These are phyloP conservation scores for Sphaerophoria rueppellii DNA, from an alignment of 2,888 invertebrate genomes.

Conservation along the genomic window DNA sequence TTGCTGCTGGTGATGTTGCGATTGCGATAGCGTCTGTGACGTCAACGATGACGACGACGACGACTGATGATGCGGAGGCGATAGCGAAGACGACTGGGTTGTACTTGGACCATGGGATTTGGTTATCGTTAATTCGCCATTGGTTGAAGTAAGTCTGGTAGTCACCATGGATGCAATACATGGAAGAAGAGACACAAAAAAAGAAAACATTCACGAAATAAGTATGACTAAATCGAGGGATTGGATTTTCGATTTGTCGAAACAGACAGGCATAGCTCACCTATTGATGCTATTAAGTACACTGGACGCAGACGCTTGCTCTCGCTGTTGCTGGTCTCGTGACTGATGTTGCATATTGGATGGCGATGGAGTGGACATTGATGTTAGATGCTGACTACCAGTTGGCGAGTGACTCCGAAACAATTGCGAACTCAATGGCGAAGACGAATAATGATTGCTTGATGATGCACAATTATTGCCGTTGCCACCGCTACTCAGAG, in stretches of 20 bases:
- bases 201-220: conserved; percentile 49
- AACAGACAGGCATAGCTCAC: conserved; percentile 79
- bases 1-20: conserved; percentile 64
- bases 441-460: conserved; percentile 72
- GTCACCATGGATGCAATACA: conserved; percentile 41
- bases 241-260: conserved; percentile 63
- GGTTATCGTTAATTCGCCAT: conserved; percentile 92
- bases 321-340: conserved; percentile 74
- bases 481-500: conserved; percentile 58
- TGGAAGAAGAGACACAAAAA: conserved; percentile 72
- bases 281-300: conserved; percentile 87
- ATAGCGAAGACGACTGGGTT: conserved; percentile 77
- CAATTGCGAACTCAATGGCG: conserved; percentile 75
- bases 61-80: conserved; percentile 74
- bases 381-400: conserved; percentile 75
- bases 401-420: conserved; percentile 77
- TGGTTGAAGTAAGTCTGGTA: conserved; percentile 87
- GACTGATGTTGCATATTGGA: conserved; percentile 75
- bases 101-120: conserved; percentile 86
- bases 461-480: conserved; percentile 71
- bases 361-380: conserved; percentile 76
- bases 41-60: conserved; percentile 75
- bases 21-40: conserved; percentile 55
- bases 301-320: conserved; percentile 75
- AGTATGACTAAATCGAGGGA: conserved; percentile 58